Conservation (phyloP, 2,888 invertebrate species). For the Leucophenga montana region DNA sequence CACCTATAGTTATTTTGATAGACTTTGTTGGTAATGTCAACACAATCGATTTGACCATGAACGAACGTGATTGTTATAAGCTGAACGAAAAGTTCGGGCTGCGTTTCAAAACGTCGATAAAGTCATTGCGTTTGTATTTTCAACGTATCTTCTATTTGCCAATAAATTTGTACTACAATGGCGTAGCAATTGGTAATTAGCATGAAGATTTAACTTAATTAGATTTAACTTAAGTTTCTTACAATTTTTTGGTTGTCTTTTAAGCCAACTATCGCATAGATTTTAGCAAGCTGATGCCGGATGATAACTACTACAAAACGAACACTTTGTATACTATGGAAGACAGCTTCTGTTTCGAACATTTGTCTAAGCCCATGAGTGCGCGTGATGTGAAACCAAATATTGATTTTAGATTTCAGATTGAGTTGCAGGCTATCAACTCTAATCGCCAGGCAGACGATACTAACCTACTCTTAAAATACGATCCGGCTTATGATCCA, state of each 20-base stretch:
- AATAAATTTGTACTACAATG: slow-evolving; percentile 72
- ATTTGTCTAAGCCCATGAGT: slow-evolving; percentile 46
- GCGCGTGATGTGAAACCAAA: slow-evolving; percentile 53
- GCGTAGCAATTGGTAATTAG: slow-evolving; percentile 67
- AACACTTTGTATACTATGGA: slow-evolving; percentile 34
- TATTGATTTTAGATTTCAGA: slow-evolving; percentile 60
- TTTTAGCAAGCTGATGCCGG: slow-evolving; percentile 56
- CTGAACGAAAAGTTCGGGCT: slow-evolving; percentile 74
- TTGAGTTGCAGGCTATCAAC: slow-evolving; percentile 50
- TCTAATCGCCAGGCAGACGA: slow-evolving; percentile 34
- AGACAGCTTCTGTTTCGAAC: slow-evolving; percentile 57
- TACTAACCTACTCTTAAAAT: background rate
- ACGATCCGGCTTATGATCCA: background rate
- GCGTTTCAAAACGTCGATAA: slow-evolving; percentile 73
- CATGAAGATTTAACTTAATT: background rate
- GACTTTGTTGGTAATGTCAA: slow-evolving; percentile 69
- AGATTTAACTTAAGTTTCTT: background rate
- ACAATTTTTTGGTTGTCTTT: too few species aligned
- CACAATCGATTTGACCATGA: slow-evolving; percentile 59
- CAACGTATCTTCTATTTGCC: slow-evolving; percentile 72
- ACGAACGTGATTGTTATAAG: slow-evolving; percentile 61
- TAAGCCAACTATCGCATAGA: slow-evolving; percentile 62
- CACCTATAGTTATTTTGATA: slow-evolving; percentile 50
- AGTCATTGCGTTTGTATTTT: slow-evolving; percentile 73
- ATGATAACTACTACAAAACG: slow-evolving; percentile 49